phyloP scores from a whole-genome alignment of 30 jellyfish, hydroid and myxozoan species.

The Aurelia aurita region DNA sequence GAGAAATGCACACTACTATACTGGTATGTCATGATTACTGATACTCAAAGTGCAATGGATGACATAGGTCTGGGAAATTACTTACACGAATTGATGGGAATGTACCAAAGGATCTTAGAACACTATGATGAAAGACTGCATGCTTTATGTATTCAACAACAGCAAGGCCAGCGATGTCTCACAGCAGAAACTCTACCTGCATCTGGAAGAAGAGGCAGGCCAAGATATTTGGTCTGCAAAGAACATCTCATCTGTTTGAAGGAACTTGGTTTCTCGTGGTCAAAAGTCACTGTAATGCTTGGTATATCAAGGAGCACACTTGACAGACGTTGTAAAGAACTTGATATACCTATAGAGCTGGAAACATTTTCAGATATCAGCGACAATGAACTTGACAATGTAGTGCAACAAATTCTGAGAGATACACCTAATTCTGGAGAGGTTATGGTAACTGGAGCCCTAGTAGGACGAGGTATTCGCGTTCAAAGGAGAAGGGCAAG shows the following conservation, averaged over 20 bases:
- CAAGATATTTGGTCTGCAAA: constrained; percentile 13
- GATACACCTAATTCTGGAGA: constrained; percentile 35
- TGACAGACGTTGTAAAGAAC: constrained; percentile 23
- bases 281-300: background rate
- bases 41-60: too few relatives aligned
- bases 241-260: constrained; percentile 14
- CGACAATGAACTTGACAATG: constrained; percentile 26
- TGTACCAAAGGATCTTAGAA: too few relatives aligned
- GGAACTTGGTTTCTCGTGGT: background rate
- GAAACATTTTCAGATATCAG: constrained; percentile 15
- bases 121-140: too few relatives aligned
- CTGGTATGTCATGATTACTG: background rate
- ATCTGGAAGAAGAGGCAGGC: constrained; percentile 33
- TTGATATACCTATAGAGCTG: constrained; percentile 19
- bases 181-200: constrained; percentile 25
- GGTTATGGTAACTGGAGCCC: constrained; percentile 19
- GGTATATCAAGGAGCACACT: constrained; percentile 29
- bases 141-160: too few relatives aligned
- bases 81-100: too few relatives aligned
- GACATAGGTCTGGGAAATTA: too few relatives aligned
- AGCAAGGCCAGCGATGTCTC: too few relatives aligned
- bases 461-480: constrained; percentile 15
- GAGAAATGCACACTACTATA: constrained; percentile 1
- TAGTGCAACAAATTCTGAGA: constrained; percentile 27
- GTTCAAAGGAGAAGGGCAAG: constrained; percentile 31